Base-by-base conservation (phyloP, 2,113 vertebrate genomes). In the Anarrhichthys ocellatus region DNA sequence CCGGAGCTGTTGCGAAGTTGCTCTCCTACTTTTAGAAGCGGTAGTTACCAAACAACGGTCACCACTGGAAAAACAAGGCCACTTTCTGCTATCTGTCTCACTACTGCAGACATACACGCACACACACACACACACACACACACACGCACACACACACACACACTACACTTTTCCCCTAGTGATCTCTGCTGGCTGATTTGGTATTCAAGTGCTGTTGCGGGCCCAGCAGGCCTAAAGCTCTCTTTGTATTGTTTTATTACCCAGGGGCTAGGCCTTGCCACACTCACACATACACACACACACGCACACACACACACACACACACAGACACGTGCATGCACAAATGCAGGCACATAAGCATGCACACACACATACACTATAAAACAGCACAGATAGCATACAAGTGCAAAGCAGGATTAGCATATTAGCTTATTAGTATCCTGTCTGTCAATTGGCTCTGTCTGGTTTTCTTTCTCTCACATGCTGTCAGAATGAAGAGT, bases 361-460 rank as follows among this genome's bases (percentile, higher is more conserved):
- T 27, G 36, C 74, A 67, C 38, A 74, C 80, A 56, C 81, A 66
- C 72, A 76, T 24, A 73, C 79, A 83, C 78, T 40, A 76, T 82
- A 50, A 89, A 86, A 85, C 83, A 71, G 76, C 83, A 67, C 73
- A 94, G 89, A 94, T 93, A 95, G 94, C 93, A 94, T 93, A 95
- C 86, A 92, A 94, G 90, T 94, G 94, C 91, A 95, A 95, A 95
- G 92, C 88, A 93, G 92, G 94, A 95, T 96, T 96, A 93, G 88
- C 93, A 94, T 92, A 91, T 94, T 92, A 90, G 89, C 65, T 81
- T 89, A 92, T 93, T 93, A 87, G 83, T 79, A 84, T 87, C 91
- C 88, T 92, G 91, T 89, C 85, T 76, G 72, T 87, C 81, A 94
- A 56, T 91, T 76, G 83, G 83, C 88, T 76, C 76, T 61, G 82